Percentiles rank a stretch among this genome's conserved stretches.
Conservation (phyloP, 2,113 vertebrate genomes). For the Strigops habroptila region DNA sequence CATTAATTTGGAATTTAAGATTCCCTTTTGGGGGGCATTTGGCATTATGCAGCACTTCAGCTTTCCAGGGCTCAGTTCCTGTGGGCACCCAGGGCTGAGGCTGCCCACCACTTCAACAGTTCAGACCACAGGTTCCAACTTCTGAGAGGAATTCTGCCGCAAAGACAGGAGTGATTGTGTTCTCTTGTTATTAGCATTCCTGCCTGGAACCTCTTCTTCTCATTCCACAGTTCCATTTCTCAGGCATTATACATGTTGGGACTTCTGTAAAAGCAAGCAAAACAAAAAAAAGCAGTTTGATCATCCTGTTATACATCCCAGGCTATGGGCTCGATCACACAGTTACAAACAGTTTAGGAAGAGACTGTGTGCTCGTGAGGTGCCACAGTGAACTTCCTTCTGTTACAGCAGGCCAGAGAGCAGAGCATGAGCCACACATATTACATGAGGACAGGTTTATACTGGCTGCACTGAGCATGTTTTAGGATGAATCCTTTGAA, state of each 20-base stretch:
- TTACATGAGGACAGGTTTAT: background rate
- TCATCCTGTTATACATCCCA: background rate
- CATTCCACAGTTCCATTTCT: background rate
- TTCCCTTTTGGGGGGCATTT: background rate
- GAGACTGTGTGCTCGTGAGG: background rate
- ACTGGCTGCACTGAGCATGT: fast-evolving
- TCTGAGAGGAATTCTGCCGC: background rate
- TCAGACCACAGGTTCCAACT: background rate
- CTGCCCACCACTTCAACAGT: background rate
- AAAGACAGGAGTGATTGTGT: background rate
- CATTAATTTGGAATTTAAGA: background rate
- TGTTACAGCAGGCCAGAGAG: background rate
- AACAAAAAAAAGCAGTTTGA: background rate
- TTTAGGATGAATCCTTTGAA: background rate
- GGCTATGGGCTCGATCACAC: background rate
- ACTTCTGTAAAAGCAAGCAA: background rate
- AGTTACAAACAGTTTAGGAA: background rate
- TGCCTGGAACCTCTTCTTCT: background rate
- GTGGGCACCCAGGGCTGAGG: background rate
- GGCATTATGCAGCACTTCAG: background rate
- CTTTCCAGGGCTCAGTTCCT: background rate
- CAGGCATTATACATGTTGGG: background rate
- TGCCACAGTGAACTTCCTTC: background rate
- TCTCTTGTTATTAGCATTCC: background rate
- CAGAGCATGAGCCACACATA: background rate